Evolutionary conservation across 2,113 vertebrate genomes (phyloP).

Genomic region (Meriones unguiculatus): DNA sequence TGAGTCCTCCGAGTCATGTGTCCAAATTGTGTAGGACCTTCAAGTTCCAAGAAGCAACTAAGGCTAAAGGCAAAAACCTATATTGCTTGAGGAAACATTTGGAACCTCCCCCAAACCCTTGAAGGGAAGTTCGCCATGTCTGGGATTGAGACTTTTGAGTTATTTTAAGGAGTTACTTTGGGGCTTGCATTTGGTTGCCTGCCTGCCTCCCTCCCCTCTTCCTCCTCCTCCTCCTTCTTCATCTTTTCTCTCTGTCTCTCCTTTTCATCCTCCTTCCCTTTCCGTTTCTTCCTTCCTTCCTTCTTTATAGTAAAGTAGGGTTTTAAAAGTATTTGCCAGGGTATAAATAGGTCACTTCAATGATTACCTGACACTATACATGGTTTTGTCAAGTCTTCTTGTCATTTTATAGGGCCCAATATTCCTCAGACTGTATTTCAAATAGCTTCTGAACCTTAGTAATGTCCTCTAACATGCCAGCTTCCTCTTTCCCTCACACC

Average conservation of each 20-base stretch:
- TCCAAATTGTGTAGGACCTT: not conserved
- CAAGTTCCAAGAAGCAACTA: no score
- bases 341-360: not conserved
- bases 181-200: not conserved
- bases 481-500: not conserved
- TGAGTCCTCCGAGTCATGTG: not conserved
- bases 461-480: not conserved
- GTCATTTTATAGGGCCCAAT: not conserved
- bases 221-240: accelerated
- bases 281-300: not conserved
- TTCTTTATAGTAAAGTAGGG: not conserved
- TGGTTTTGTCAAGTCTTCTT: not conserved
- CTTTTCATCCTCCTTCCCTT: no score
- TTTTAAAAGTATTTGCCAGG: not conserved
- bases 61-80: not conserved
- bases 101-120: not conserved
- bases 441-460: constrained; percentile 6
- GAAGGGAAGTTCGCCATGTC: not conserved
- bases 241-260: not conserved
- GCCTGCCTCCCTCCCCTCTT: not conserved
- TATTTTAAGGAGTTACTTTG: not conserved
- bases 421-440: not conserved
- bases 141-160: not conserved
- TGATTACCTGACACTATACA: not conserved
- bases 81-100: not conserved